phyloP scores from a whole-genome alignment of 2,888 invertebrate genomes.

The Chydorus sphaericus region DNA sequence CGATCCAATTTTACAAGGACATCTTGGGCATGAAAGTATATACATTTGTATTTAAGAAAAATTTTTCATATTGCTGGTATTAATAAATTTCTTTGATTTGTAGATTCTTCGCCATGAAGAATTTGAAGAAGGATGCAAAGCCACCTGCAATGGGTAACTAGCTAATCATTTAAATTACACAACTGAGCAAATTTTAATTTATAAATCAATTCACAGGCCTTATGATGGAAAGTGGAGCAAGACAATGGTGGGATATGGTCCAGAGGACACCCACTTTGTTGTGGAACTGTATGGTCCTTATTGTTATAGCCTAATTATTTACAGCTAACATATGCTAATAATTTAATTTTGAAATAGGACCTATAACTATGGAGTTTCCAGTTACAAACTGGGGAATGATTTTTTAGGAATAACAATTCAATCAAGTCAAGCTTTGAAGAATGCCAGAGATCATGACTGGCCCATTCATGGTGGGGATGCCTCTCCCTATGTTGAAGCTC shows the following conservation, averaged over 20 bases:
- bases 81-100: not conserved
- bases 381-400: conserved; percentile 82
- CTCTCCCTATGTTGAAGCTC: conserved; percentile 54
- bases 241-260: conserved; percentile 97
- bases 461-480: conserved; percentile 41
- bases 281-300: conserved; percentile 49
- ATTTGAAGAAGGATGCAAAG: conserved; percentile 91
- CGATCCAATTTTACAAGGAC: conserved; percentile 74
- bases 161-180: not conserved
- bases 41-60: not conserved
- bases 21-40: conserved; percentile 88
- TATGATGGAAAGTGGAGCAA: conserved; percentile 98
- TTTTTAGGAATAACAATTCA: conserved; percentile 71
- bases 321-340: no score
- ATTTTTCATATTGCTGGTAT: not conserved
- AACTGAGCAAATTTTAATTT: not conserved
- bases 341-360: conserved; percentile 36
- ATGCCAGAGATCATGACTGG: conserved; percentile 57
- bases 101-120: conserved; percentile 91
- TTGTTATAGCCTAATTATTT: not conserved
- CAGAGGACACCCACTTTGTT: conserved; percentile 87
- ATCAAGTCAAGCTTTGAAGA: conserved; percentile 56
- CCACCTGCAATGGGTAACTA: conserved; percentile 86
- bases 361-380: conserved; percentile 86
- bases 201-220: conserved; percentile 43